phyloP scores from a whole-genome alignment of 2,888 invertebrate genomes.

The Tiliacea aurago region DNA sequence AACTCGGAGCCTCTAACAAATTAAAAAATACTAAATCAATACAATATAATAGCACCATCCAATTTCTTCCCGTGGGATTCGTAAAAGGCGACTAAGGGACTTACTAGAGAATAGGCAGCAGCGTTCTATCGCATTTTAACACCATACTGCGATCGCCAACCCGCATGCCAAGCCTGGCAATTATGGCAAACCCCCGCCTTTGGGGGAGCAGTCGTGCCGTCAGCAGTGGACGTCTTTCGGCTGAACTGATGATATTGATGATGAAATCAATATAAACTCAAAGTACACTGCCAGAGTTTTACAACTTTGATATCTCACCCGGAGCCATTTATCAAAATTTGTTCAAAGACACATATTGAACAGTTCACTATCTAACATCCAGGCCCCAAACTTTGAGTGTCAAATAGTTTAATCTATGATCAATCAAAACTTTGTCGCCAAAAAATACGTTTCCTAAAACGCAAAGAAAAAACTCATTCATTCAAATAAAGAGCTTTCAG shows the following conservation, averaged over 20 bases:
- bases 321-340: constrained; percentile 71
- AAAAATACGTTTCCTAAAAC: constrained; percentile 49
- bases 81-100: too few species aligned
- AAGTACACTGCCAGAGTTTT: constrained; percentile 65
- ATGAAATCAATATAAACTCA: constrained; percentile 63
- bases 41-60: constrained; percentile 55
- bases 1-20: constrained; percentile 40
- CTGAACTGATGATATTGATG: too few species aligned
- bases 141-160: too few species aligned
- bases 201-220: too few species aligned
- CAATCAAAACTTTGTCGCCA: constrained; percentile 53
- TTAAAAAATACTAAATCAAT: constrained; percentile 68
- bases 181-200: too few species aligned
- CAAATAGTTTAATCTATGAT: constrained; percentile 59
- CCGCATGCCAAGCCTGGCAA: too few species aligned
- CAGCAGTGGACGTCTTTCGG: too few species aligned
- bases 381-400: constrained; percentile 47
- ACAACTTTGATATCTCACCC: constrained; percentile 68
- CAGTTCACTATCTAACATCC: constrained; percentile 56
- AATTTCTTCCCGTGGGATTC: too few species aligned
- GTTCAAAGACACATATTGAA: constrained; percentile 69
- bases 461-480: constrained; percentile 44
- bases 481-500: constrained; percentile 59
- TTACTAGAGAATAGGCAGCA: too few species aligned
- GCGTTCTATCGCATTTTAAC: too few species aligned